A percentile compares a stretch with the other conserved stretches of the same genome.
phyloP scores from a whole-genome alignment of 2,888 invertebrate species.

The Chymomyza fuscimana region DNA sequence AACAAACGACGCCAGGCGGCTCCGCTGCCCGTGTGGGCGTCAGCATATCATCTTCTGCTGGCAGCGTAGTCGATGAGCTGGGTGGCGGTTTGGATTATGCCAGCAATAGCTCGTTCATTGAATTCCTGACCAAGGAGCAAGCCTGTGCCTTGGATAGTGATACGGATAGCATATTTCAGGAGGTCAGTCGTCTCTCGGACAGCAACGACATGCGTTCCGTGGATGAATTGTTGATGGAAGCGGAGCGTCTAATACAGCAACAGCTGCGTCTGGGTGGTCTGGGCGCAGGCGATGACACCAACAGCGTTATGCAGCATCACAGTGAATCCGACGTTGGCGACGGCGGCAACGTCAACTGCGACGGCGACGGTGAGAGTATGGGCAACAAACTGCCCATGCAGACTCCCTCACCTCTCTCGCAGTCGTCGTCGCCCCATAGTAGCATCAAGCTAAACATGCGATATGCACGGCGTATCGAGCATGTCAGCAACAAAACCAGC shows the following conservation, averaged over 20 bases:
- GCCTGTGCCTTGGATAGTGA: conserved; percentile 80
- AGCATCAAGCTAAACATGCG: conserved; percentile 69
- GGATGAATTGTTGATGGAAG: conserved; percentile 83
- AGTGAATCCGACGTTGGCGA: conserved; percentile 9
- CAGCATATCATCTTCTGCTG: conserved; percentile 23
- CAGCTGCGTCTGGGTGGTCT: conserved; percentile 60
- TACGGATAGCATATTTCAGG: conserved; percentile 85
- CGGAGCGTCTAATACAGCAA: conserved; percentile 80
- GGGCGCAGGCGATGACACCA: conserved; percentile 12
- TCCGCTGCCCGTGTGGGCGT: conserved; percentile 36
- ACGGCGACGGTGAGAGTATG: neutral
- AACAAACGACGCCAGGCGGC: conserved; percentile 27
- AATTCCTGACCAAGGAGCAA: conserved; percentile 78
- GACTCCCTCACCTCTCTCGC: conserved; percentile 38
- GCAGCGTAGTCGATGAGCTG: conserved; percentile 12
- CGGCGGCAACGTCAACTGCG: conserved; percentile 17
- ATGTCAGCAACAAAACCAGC: conserved; percentile 23
- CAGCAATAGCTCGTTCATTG: conserved; percentile 78
- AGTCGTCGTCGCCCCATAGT: conserved; percentile 53
- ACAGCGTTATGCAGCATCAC: neutral
- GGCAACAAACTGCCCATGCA: conserved; percentile 7
- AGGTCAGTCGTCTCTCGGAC: conserved; percentile 83
- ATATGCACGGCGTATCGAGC: conserved; percentile 65
- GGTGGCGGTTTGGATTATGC: conserved; percentile 65
- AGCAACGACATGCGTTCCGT: conserved; percentile 81